phyloP scores from a whole-genome alignment of 1,140 invertebrate genomes.

The Drosophila nannoptera region DNA sequence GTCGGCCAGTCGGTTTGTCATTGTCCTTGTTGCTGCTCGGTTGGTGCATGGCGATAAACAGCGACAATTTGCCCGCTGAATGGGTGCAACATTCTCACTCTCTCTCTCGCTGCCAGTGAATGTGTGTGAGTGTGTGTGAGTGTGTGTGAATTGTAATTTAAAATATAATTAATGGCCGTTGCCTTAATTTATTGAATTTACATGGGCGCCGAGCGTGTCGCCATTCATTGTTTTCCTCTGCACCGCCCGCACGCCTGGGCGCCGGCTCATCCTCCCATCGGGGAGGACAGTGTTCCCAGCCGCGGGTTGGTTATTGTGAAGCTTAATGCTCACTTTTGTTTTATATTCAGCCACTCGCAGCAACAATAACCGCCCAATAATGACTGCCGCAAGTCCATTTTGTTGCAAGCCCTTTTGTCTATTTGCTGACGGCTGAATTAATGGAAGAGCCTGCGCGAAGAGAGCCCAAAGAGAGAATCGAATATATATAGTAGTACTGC shows the following conservation, averaged over 20 bases:
- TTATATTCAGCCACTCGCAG: conserved; percentile 28
- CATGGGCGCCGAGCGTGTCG: conserved; percentile 50
- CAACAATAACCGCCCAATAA: conserved; percentile 60
- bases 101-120: conserved; percentile 4
- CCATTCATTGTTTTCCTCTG: conserved; percentile 44
- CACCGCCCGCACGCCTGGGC: background rate
- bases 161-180: conserved; percentile 77
- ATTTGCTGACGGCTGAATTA: conserved; percentile 63
- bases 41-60: conserved; percentile 71
- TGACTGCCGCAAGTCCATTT: conserved; percentile 69
- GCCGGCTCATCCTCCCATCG: background rate
- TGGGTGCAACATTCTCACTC: conserved; percentile 65
- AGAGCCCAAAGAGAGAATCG: conserved; percentile 25
- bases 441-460: conserved; percentile 46
- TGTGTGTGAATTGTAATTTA: conserved; percentile 70
- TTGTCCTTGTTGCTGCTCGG: conserved; percentile 32
- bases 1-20: conserved; percentile 17
- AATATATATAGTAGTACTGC: conserved; percentile 3
- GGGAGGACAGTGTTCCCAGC: background rate
- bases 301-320: conserved; percentile 34
- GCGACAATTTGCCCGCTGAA: conserved; percentile 74
- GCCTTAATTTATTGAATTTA: conserved; percentile 76
- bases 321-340: conserved; percentile 57
- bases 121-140: conserved; percentile 7
- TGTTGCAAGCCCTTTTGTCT: conserved; percentile 62